Percentiles rank a stretch among this genome's conserved stretches.
These are phyloP conservation scores for Phalloptychus januarius DNA, from an alignment of 2,797 vertebrate species.

Conservation along the genomic window DNA sequence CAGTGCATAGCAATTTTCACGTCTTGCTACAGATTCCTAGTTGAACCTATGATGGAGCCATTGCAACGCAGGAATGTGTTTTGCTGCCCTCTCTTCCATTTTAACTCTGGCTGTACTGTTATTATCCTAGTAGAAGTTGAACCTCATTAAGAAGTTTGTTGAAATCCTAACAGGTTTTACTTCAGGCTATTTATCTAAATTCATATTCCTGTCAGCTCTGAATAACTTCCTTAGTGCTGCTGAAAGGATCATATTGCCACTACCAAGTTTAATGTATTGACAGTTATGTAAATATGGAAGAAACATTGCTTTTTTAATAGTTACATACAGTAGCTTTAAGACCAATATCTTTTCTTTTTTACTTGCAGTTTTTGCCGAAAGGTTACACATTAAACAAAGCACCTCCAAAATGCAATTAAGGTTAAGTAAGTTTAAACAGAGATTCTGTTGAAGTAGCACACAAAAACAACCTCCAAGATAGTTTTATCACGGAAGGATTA, in stretches of 20 bases:
- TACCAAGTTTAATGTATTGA: neutral
- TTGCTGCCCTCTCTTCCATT: neutral
- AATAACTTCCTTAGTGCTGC: neutral
- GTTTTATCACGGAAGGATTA: constrained; percentile 28
- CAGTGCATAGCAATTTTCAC: neutral
- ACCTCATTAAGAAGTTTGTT: neutral
- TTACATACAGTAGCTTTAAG: neutral
- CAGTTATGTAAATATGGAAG: too few relatives aligned
- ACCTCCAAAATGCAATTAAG: neutral
- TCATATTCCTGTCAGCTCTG: neutral
- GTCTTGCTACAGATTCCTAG: neutral
- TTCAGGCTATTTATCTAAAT: neutral
- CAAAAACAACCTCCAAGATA: constrained; percentile 19
- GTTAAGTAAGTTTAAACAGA: neutral
- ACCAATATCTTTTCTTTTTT: constrained; percentile 13
- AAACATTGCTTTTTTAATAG: too few relatives aligned
- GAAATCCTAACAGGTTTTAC: neutral
- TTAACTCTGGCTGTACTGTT: neutral
- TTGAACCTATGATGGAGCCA: neutral
- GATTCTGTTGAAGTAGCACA: neutral
- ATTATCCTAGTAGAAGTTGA: neutral
- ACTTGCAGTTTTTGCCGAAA: neutral
- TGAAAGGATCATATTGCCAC: neutral
- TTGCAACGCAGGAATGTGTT: neutral
- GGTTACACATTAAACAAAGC: constrained; percentile 11